Percentiles rank a stretch among this genome's conserved stretches.
Conservation (phyloP, 2,888 invertebrate species). For the Drosophila stalkeri region DNA sequence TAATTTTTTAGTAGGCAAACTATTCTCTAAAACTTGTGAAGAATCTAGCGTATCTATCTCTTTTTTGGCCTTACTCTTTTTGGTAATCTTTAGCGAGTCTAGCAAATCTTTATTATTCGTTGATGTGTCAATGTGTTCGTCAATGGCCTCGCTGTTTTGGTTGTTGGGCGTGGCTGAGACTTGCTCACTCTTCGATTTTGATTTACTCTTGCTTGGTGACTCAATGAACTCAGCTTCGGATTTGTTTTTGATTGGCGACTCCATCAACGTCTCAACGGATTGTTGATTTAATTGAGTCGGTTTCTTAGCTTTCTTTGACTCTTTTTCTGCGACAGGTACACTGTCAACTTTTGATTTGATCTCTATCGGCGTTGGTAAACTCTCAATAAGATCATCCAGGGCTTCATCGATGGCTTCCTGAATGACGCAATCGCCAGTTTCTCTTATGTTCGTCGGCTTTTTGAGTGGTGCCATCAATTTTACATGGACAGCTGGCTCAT, state of each 20-base stretch:
- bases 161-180: background rate
- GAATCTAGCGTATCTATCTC: background rate
- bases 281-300: background rate
- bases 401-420: background rate
- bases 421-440: too few species aligned
- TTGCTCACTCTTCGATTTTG: background rate
- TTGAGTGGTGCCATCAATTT: background rate
- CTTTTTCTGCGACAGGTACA: background rate
- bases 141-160: background rate
- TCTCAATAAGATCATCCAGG: background rate
- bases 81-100: background rate
- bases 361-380: background rate
- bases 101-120: background rate
- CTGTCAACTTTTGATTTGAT: background rate
- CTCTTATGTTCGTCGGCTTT: background rate
- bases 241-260: background rate
- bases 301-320: background rate
- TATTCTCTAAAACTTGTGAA: background rate
- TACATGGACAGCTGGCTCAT: background rate
- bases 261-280: too few species aligned
- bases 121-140: background rate
- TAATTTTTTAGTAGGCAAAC: background rate
- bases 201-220: constrained; percentile 2
- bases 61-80: background rate
- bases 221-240: too few species aligned